Evolutionary conservation across 92 coral and sea anemone genomes (phyloP).

Genomic region (Siderastrea siderea): DNA sequence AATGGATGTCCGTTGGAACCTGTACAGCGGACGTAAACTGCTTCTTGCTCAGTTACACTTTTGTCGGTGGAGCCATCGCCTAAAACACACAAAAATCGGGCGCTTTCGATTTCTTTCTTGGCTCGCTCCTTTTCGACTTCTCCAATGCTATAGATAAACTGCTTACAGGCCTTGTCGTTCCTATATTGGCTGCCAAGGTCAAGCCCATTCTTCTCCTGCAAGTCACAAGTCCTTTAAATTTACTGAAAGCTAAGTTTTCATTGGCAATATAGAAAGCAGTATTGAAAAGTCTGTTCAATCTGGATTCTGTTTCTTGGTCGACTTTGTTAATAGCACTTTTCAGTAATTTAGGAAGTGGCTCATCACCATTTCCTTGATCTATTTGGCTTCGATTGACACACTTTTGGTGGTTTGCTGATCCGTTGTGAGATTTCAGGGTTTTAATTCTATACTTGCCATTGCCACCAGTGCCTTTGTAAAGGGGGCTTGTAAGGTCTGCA

Average conservation of each 20-base stretch:
- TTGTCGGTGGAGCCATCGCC: conserved; percentile 51
- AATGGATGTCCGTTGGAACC: conserved; percentile 27
- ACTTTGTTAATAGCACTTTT: conserved; percentile 15
- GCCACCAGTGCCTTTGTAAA: conserved; percentile 39
- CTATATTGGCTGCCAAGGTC: conserved; percentile 34
- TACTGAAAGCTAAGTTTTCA: conserved; percentile 47
- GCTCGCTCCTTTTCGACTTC: conserved; percentile 18
- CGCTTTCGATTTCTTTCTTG: conserved; percentile 15
- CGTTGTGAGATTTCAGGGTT: conserved; percentile 38
- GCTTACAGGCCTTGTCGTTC: conserved; percentile 33
- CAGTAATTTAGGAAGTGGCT: conserved; percentile 19
- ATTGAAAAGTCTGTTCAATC: conserved; percentile 35
- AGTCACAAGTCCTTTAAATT: conserved; percentile 34
- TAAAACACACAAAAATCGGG: conserved; percentile 47
- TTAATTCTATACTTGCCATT: conserved; percentile 24
- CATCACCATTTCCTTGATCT: conserved; percentile 23
- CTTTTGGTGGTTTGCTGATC: conserved; percentile 37
- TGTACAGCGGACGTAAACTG: conserved; percentile 45
- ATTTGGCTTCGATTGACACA: conserved; percentile 30
- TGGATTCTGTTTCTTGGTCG: conserved; percentile 36
- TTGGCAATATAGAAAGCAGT: conserved; percentile 41
- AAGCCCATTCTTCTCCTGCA: conserved; percentile 52
- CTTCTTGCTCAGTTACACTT: conserved; percentile 34
- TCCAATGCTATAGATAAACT: conserved; percentile 32
- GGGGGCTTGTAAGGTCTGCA: conserved; percentile 10